phyloP scores from a whole-genome alignment of 92 coral and sea anemone species.

The Umimayanthus chanpuru region DNA sequence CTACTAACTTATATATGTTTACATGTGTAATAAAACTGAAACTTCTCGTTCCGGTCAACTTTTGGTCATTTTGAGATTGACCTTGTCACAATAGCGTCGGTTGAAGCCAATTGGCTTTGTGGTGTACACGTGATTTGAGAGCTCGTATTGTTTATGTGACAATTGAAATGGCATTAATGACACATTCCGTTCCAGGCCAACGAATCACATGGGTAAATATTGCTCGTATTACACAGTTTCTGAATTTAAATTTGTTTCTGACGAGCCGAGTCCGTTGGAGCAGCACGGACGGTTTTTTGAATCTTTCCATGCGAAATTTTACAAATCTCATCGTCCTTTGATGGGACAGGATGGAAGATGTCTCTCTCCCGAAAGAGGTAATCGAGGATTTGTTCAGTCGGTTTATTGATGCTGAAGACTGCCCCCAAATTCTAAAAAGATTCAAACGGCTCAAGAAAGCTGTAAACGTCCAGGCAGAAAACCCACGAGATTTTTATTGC shows the following conservation, averaged over 20 bases:
- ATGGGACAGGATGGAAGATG: slow-evolving; percentile 64
- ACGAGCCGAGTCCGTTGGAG: slow-evolving; percentile 30
- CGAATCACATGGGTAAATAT: slow-evolving; percentile 47
- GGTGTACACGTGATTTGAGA: slow-evolving; percentile 9
- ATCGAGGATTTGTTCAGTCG: slow-evolving; percentile 77
- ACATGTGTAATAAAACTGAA: no score
- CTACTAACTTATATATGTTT: no score
- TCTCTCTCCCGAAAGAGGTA: slow-evolving; percentile 25
- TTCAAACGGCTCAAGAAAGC: slow-evolving; percentile 82
- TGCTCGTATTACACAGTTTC: slow-evolving; percentile 32
- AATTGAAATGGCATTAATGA: slow-evolving; percentile 24
- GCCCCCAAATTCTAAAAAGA: slow-evolving; percentile 77
- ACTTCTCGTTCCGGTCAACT: not conserved
- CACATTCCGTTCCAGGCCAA: slow-evolving; percentile 46
- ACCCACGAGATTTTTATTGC: slow-evolving; percentile 81
- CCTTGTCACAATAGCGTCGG: no score
- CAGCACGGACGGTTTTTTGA: not conserved
- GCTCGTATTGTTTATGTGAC: slow-evolving; percentile 3
- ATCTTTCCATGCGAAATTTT: slow-evolving; percentile 8
- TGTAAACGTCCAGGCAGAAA: slow-evolving; percentile 73
- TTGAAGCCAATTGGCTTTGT: slow-evolving; percentile 14
- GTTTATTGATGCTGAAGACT: slow-evolving; percentile 84
- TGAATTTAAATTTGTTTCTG: slow-evolving; percentile 34
- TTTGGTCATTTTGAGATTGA: no score
- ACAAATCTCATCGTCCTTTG: not conserved